A percentile compares a stretch with the other conserved stretches of the same genome.
phyloP scores from a whole-genome alignment of 2,113 vertebrate genomes.

The Alligator sinensis region DNA sequence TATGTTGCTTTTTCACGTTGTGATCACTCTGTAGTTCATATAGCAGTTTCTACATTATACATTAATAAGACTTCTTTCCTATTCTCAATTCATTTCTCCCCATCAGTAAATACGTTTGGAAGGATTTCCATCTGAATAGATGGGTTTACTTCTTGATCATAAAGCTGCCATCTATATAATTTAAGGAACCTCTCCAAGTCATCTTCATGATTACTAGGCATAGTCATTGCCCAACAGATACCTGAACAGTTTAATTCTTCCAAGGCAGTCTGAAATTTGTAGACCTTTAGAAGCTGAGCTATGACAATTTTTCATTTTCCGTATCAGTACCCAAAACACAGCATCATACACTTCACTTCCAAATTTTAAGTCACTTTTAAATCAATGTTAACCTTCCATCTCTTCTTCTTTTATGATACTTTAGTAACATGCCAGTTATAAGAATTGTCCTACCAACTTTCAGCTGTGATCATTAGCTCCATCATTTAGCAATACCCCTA shows the following conservation, averaged over 20 bases:
- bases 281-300: not conserved
- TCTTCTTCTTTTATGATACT: not conserved
- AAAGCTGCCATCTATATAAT: not conserved
- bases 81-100: not conserved
- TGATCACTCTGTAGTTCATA: not conserved
- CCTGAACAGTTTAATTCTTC: not conserved
- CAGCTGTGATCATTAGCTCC: not conserved
- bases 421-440: not conserved
- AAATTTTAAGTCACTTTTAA: not conserved
- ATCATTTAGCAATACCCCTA: not conserved
- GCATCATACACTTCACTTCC: not conserved
- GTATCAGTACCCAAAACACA: not conserved
- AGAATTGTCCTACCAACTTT: not conserved
- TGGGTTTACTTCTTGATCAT: not conserved
- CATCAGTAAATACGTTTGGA: not conserved
- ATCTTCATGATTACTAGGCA: accelerated
- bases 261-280: not conserved
- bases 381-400: not conserved
- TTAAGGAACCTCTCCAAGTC: not conserved
- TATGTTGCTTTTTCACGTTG: not conserved
- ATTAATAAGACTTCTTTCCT: not conserved
- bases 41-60: too few species aligned
- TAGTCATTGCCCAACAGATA: not conserved
- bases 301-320: not conserved
- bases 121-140: not conserved